Base-by-base conservation (phyloP, 2,888 invertebrate species). In the Heliconius charithonia region DNA sequence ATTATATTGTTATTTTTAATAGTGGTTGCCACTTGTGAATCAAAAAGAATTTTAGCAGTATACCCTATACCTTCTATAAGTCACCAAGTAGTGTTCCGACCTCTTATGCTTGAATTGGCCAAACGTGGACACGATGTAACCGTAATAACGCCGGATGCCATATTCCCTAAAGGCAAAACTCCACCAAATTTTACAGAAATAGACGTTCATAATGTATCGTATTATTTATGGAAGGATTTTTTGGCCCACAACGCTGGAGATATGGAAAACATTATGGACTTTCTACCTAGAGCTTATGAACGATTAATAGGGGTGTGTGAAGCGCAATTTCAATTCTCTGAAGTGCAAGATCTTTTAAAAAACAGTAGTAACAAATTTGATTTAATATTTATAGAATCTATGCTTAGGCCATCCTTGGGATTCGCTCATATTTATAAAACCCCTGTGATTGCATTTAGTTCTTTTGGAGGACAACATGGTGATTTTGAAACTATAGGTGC, bases 51-150 rank as follows among this genome's bases (percentile, higher is more conserved):
- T 74, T 80, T 93, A 45, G 89, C 83, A 0, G 82, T 91, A 0
- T 83, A 89, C 29, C 86, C 91, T 2, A 83, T 85, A 4, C 87
- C 92, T 1, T 89, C 90, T 0, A 89, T 93, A 63, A 95, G 95
- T 79, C 84, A 84, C 71, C 83, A 83, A 79, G 71, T 81, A 19
- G 81, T 83, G 0, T 85, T 86, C 88, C 89, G 86, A 45, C 84
- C 87, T n/a, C 76, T 93, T 0, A 87, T 88, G 41, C 83, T 86
- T 19, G 89, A 89, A 45, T 80, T 94, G 45, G 87, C 87, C 0
- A 84, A 81, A 63, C 82, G 88, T 37, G 93, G 93, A 3, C 93
- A 95, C 80, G 85, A 93, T 65, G 80, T 94, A 0, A 86, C 87
- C 0, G 85, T 92, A 0, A 79, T 91, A 10, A 91, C 93, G 2